A percentile compares a stretch with the other conserved stretches of the same genome.
Evolutionary conservation across 2,113 vertebrate genomes (phyloP).

Genomic region (Ciconia stormi): DNA sequence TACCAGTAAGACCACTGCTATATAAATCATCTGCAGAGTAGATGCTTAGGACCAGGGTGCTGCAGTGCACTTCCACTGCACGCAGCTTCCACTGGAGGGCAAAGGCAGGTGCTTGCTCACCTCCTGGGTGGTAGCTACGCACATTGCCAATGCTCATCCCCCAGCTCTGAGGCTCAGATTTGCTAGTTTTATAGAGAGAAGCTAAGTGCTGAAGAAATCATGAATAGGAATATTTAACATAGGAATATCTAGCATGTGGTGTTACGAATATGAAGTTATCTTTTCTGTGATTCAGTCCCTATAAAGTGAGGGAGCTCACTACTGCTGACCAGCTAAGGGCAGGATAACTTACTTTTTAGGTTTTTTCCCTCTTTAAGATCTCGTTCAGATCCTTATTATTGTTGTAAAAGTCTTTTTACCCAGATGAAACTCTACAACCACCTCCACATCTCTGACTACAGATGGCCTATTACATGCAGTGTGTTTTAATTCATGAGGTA

Average conservation of each 20-base stretch:
- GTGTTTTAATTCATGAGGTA: not conserved
- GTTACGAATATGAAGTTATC: not conserved
- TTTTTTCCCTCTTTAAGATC: not conserved
- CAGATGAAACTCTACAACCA: not conserved
- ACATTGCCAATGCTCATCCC: not conserved
- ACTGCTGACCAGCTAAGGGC: not conserved
- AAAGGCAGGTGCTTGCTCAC: not conserved
- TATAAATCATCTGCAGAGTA: not conserved
- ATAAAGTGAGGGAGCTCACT: not conserved
- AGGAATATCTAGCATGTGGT: not conserved
- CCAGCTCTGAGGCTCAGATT: not conserved
- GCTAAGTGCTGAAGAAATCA: not conserved
- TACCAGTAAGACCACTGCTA: not conserved
- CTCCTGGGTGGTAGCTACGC: not conserved
- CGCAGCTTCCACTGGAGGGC: not conserved
- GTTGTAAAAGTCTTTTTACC: not conserved
- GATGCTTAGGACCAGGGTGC: not conserved
- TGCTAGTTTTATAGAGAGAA: not conserved
- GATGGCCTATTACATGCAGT: not conserved
- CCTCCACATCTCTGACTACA: fast-evolving
- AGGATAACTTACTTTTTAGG: not conserved
- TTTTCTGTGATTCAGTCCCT: not conserved
- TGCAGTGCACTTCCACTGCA: not conserved
- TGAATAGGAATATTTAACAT: not conserved
- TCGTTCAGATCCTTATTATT: not conserved